Percentiles rank a stretch among this genome's conserved stretches.
phyloP scores from a whole-genome alignment of 2,888 invertebrate species.

The Anoncus sp. region DNA sequence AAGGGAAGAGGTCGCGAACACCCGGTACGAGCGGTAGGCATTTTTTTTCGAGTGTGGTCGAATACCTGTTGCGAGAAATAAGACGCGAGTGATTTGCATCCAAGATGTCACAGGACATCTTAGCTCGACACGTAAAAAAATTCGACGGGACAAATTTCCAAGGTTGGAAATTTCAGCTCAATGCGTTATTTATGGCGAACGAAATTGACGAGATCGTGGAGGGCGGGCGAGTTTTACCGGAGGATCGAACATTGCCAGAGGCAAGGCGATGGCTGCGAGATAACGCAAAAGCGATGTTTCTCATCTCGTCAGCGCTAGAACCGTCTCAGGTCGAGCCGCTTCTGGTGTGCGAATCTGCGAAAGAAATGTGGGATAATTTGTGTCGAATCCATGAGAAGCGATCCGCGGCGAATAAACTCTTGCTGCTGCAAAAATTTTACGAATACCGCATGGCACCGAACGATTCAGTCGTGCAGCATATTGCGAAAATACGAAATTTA shows the following conservation, averaged over 20 bases:
- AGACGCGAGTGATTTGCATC: conserved; percentile 25
- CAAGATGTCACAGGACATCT: conserved; percentile 46
- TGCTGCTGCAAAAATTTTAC: conserved; percentile 59
- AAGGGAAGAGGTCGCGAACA: conserved; percentile 22
- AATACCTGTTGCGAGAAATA: conserved; percentile 20
- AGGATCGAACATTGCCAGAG: conserved; percentile 18
- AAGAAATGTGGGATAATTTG: conserved; percentile 19
- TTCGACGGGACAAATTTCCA: conserved; percentile 48
- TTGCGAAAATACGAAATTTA: conserved; percentile 55
- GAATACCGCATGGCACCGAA: conserved; percentile 54
- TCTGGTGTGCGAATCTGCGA: conserved; percentile 45
- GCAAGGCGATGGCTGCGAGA: conserved; percentile 53
- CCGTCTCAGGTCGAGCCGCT: conserved; percentile 57
- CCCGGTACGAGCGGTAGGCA: conserved; percentile 23
- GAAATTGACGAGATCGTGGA: conserved; percentile 47
- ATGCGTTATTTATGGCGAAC: conserved; percentile 47
- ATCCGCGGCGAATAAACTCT: conserved; percentile 55
- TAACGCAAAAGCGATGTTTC: conserved; percentile 57
- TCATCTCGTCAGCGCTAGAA: conserved; percentile 62
- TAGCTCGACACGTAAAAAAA: conserved; percentile 43
- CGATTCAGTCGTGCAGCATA: conserved; percentile 58
- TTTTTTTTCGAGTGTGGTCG: conserved; percentile 13
- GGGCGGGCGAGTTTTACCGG: conserved; percentile 25
- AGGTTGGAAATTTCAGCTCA: conserved; percentile 46
- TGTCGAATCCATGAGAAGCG: conserved; percentile 19